These are phyloP conservation scores for Dyspetes luteomarginatus DNA, from an alignment of 2,888 invertebrate species.

Conservation along the genomic window DNA sequence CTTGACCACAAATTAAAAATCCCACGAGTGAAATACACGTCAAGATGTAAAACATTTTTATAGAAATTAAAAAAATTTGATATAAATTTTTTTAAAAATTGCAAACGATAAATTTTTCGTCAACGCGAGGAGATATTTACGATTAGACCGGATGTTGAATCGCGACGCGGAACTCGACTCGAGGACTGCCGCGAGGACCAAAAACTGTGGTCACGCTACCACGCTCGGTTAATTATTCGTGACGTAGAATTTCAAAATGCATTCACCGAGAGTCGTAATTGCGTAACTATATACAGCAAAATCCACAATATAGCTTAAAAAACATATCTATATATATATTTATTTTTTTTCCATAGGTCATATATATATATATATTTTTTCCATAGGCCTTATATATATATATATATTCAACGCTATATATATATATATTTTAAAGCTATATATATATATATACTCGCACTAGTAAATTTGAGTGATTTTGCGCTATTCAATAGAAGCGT, in stretches of 20 bases:
- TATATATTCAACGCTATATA: neutral
- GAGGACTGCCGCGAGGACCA: conserved; percentile 41
- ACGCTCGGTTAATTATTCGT: conserved; percentile 54
- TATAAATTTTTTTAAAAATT: neutral
- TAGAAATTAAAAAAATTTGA: neutral
- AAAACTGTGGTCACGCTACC: conserved; percentile 51
- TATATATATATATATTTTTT: neutral
- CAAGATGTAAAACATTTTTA: conserved; percentile 19
- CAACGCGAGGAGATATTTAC: neutral
- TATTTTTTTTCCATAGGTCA: too few species aligned
- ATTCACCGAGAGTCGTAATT: conserved; percentile 47
- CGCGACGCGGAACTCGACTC: conserved; percentile 51
- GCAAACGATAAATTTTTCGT: neutral
- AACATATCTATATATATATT: neutral
- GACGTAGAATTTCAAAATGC: conserved; percentile 44
- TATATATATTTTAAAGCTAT: neutral
- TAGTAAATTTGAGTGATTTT: conserved; percentile 1
- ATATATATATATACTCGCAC: neutral
- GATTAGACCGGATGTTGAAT: conserved; percentile 47
- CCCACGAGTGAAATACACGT: neutral
- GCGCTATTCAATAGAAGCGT: neutral
- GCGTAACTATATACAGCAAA: conserved; percentile 37
- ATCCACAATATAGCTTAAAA: neutral
- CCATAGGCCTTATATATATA: neutral
- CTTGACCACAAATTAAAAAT: neutral